These are phyloP conservation scores for Anticlea derivata DNA, from an alignment of 2,888 invertebrate species.

Conservation along the genomic window DNA sequence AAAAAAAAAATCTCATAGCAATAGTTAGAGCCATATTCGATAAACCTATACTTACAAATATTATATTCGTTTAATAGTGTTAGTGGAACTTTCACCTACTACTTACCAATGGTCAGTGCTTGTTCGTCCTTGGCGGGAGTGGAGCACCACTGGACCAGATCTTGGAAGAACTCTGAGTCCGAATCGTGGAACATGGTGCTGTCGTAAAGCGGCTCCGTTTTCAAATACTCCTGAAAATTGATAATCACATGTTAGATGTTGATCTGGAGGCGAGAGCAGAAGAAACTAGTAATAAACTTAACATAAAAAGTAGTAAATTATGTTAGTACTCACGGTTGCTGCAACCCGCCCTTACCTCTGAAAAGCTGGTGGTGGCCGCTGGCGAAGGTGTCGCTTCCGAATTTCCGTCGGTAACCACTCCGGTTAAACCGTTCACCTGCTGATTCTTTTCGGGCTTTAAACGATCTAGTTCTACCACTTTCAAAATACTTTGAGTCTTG, in stretches of 20 bases:
- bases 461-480: constrained; percentile 81
- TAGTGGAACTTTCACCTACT: constrained; percentile 1
- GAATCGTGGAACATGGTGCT: constrained; percentile 74
- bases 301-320: constrained; percentile 46
- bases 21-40: too few species aligned
- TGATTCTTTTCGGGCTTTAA: constrained; percentile 76
- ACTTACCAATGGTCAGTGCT: constrained; percentile 77
- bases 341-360: constrained; percentile 70
- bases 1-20: too few species aligned
- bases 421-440: constrained; percentile 66
- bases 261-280: constrained; percentile 35
- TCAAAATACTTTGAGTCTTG: constrained; percentile 78
- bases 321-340: constrained; percentile 65
- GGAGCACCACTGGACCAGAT: constrained; percentile 86
- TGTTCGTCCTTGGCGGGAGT: constrained; percentile 77
- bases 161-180: constrained; percentile 88
- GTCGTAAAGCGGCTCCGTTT: constrained; percentile 72
- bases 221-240: constrained; percentile 74
- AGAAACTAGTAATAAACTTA: constrained; percentile 58
- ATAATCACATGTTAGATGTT: constrained; percentile 52
- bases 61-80: too few species aligned
- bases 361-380: constrained; percentile 63
- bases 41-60: too few species aligned
- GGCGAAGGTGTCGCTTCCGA: constrained; percentile 54
- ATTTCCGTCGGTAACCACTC: constrained; percentile 68